A percentile compares a stretch with the other conserved stretches of the same genome.
Conservation (phyloP, 2,113 vertebrate species). For the Melospiza georgiana region DNA sequence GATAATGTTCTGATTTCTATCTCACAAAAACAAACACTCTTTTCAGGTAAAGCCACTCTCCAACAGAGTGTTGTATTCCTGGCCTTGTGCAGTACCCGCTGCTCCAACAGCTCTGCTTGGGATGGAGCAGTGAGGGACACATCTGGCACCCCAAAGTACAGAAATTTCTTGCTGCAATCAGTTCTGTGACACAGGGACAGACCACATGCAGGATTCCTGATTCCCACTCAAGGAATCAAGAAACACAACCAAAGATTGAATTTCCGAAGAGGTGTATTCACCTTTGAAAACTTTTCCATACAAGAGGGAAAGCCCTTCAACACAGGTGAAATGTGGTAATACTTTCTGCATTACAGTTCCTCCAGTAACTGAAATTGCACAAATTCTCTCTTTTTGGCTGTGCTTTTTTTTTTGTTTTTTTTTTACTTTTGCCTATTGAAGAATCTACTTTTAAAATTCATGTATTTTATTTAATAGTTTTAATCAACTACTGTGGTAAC, state of each 20-base stretch:
- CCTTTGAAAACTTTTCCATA: not conserved
- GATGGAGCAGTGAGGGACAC: not conserved
- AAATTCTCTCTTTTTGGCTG: not conserved
- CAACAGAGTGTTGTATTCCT: not conserved
- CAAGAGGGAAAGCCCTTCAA: not conserved
- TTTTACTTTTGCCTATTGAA: not conserved
- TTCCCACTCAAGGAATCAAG: not conserved
- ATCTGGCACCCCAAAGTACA: accelerated
- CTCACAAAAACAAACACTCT: not conserved
- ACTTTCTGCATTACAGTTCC: not conserved
- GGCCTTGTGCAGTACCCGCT: not conserved
- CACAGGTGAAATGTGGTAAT: accelerated
- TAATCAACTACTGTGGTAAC: not conserved
- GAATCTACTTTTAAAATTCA: not conserved
- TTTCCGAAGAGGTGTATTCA: not conserved
- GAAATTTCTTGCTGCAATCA: accelerated
- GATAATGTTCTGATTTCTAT: not conserved
- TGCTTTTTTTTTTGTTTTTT: not conserved
- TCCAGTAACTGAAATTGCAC: not conserved
- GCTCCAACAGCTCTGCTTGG: not conserved
- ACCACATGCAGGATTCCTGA: not conserved
- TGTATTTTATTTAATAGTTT: not conserved
- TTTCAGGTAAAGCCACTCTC: not conserved
- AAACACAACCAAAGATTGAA: not conserved
- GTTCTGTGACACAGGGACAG: not conserved